Evolutionary conservation across 2,888 invertebrate species (phyloP), one percentile per base, ranked within the genome.

Genomic region (Falcaria lacertinaria): DNA sequence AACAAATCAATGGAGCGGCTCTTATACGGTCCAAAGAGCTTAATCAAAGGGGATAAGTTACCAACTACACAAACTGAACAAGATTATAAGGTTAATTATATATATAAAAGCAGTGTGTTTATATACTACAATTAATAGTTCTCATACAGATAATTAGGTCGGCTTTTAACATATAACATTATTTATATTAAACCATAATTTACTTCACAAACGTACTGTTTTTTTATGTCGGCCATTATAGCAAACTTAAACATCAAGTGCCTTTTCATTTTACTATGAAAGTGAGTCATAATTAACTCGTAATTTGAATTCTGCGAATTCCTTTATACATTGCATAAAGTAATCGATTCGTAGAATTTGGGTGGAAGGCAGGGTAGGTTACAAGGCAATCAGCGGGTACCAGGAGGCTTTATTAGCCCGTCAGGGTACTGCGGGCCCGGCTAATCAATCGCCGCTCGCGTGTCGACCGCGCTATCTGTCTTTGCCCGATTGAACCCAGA

Each of bases 361-460:
- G 37, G 69, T 54, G 47, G 68, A 74, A 77, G 74, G 67, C 76
- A 70, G 75, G 78, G 80, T 79, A 69, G 79, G 75, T 82, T 80
- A 81, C 78, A 72, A 77, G 80, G 80, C 83, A 86, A 88, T 86
- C 84, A 80, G 80, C 74, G 71, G 69, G 71, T 69, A 76, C 68
- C 69, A 64, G 65, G 67, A 79, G 78, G 81, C 80, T 86, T 81
- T 87, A 88, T 89, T 88, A 88, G 85, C 84, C 82, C 85, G 85
- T 80, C 84, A 82, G 80, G 76, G 74, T 69, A 76, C 74, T 82
- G 79, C 80, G 83, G 86, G 83, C 71, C 64, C 60, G 70, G 69
- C 84, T 87, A 88, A 89, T 89, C 89, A 89, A 88, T 89, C 89
- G 87, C 64, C 67, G 85, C 74, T 88, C 77, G 89, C 86, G 87